phyloP scores from a whole-genome alignment of 2,113 vertebrate genomes.

The Heteronetta atricapilla region DNA sequence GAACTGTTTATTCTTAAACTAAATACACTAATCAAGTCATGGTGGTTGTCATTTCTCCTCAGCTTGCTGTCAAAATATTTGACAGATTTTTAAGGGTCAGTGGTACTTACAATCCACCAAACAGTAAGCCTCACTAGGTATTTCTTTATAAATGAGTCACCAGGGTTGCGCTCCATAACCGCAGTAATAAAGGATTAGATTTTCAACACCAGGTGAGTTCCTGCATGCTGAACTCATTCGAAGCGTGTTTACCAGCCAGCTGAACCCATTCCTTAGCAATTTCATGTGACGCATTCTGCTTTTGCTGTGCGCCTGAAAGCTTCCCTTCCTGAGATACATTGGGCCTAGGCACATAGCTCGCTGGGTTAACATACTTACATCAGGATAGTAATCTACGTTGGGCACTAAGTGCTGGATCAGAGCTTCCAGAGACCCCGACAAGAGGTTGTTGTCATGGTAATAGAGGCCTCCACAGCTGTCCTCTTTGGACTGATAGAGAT shows the following conservation, averaged over 20 bases:
- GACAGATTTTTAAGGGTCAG: neutral
- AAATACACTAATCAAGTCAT: neutral
- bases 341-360: neutral
- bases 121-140: neutral
- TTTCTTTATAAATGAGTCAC: neutral
- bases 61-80: neutral
- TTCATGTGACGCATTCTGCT: neutral
- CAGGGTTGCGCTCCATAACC: neutral
- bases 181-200: neutral
- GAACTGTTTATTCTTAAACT: neutral
- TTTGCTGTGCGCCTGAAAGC: neutral
- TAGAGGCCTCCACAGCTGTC: conserved; percentile 83
- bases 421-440: conserved; percentile 92
- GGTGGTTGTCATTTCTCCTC: neutral
- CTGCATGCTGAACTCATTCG: neutral
- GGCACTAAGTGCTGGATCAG: conserved; percentile 93
- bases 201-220: neutral
- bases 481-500: conserved; percentile 85
- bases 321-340: neutral
- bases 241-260: neutral
- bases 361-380: conserved; percentile 79
- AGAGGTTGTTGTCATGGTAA: conserved; percentile 91
- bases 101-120: neutral
- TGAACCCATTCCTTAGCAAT: neutral
- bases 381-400: conserved; percentile 90